Evolutionary conservation across 2,797 vertebrate genomes (phyloP).

Genomic region (Acrossocheilus fasciatus): DNA sequence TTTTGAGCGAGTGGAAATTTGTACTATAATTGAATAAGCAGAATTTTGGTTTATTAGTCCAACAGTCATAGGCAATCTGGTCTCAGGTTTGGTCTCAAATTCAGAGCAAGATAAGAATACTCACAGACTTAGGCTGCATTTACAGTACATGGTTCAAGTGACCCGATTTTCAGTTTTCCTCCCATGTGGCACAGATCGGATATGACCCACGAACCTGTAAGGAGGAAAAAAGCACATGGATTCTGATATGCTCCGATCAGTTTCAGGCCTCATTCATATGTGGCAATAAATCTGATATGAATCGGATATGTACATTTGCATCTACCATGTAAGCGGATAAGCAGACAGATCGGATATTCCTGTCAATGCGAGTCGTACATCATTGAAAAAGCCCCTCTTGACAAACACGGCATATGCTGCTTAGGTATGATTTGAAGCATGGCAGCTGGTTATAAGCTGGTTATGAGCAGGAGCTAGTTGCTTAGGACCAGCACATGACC

Average conservation of each 20-base stretch:
- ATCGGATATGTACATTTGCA: background rate
- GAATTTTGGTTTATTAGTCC: constrained; percentile 6
- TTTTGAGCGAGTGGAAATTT: background rate
- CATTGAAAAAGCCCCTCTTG: too few species aligned
- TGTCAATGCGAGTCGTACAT: too few species aligned
- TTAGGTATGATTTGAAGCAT: too few species aligned
- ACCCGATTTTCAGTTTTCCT: background rate
- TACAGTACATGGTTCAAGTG: background rate
- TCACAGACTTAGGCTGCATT: background rate
- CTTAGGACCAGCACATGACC: too few species aligned
- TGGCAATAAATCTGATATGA: background rate
- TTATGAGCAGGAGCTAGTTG: too few species aligned
- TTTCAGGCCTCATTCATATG: background rate
- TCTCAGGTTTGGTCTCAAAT: background rate
- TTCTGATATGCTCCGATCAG: background rate
- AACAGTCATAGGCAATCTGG: background rate
- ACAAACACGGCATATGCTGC: too few species aligned
- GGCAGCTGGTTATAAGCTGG: too few species aligned
- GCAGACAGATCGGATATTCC: too few species aligned
- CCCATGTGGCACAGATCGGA: background rate
- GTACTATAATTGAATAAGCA: background rate
- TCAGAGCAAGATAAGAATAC: background rate
- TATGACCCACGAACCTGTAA: background rate
- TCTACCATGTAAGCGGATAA: background rate
- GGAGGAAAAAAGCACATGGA: background rate